Evolutionary conservation across 2,113 vertebrate genomes (phyloP).

Genomic region (Panthera uncia): DNA sequence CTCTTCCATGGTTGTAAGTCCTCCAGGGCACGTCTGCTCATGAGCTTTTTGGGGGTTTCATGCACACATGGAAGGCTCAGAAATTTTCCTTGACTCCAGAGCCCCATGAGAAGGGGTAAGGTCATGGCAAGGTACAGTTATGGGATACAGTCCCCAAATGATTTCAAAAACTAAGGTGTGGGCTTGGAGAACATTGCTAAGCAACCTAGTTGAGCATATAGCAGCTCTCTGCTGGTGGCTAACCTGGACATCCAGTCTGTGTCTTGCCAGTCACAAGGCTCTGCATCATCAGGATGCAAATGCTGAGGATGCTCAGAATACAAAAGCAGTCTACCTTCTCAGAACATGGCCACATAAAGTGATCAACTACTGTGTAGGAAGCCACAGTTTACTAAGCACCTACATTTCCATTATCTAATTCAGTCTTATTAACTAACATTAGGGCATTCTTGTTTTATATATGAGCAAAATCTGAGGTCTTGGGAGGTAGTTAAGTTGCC

Average conservation of each 20-base stretch:
- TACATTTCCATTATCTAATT: neutral
- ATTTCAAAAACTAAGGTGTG: neutral
- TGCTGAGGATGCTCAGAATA: neutral
- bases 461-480: neutral
- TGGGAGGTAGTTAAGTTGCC: neutral
- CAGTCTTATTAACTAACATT: neutral
- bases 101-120: rapidly evolving
- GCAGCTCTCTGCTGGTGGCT: neutral
- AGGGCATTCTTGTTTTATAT: neutral
- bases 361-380: neutral
- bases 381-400: neutral
- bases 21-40: neutral
- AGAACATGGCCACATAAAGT: neutral
- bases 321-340: neutral
- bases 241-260: too few relatives aligned
- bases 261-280: neutral
- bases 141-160: neutral
- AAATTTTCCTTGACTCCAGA: too few relatives aligned
- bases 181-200: neutral
- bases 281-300: neutral
- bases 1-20: neutral
- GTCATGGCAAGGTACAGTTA: neutral
- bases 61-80: neutral
- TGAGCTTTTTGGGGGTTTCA: neutral
- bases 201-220: neutral